These are phyloP conservation scores for Falco concolor DNA, from an alignment of 2,797 vertebrate genomes.

Conservation along the genomic window DNA sequence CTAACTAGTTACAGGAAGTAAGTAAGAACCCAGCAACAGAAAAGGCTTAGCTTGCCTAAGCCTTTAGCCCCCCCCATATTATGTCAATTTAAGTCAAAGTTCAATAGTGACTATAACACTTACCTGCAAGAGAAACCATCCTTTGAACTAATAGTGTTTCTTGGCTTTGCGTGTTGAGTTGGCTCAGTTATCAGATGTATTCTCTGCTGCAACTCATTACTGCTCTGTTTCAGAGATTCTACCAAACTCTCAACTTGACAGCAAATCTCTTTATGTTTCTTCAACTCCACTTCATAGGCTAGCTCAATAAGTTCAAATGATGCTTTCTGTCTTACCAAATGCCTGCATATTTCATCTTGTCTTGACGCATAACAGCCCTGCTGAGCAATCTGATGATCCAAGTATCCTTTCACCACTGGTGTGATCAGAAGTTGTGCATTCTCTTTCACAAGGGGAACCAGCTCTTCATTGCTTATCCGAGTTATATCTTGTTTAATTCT, in stretches of 20 bases:
- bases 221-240: conserved; percentile 71
- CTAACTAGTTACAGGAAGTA: neutral
- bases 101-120: neutral
- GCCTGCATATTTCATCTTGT: conserved; percentile 83
- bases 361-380: conserved; percentile 80
- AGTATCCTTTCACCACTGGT: conserved; percentile 83
- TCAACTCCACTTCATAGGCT: conserved; percentile 82
- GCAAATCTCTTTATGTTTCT: conserved; percentile 70
- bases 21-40: neutral
- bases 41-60: neutral
- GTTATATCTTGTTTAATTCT: conserved; percentile 79
- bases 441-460: conserved; percentile 81
- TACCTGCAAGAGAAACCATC: conserved; percentile 84
- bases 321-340: conserved; percentile 86
- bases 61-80: neutral
- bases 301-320: conserved; percentile 87
- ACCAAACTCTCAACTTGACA: conserved; percentile 74
- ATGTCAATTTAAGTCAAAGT: neutral
- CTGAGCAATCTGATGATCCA: conserved; percentile 81
- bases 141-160: conserved; percentile 76
- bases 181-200: conserved; percentile 74
- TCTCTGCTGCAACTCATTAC: conserved; percentile 56
- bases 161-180: conserved; percentile 64
- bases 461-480: conserved; percentile 73
- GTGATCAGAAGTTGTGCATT: conserved; percentile 80